Base-by-base conservation (phyloP, 2,113 vertebrate genomes). In the Callorhinus ursinus region DNA sequence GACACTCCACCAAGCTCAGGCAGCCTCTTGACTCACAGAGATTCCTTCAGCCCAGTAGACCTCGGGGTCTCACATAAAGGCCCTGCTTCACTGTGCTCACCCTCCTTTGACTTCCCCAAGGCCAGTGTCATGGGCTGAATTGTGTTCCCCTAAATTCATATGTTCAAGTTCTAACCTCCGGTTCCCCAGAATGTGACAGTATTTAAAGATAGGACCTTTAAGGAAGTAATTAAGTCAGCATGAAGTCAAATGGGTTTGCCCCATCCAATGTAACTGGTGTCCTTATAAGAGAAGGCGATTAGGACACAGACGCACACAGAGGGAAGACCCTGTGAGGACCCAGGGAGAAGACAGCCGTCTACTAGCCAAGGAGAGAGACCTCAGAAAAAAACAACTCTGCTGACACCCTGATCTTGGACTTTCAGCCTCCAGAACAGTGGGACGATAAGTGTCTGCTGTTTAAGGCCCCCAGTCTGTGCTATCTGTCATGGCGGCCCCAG, bases 11-110 rank as follows among this genome's bases (percentile, higher is more conserved):
- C 26, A 19, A 36, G 3, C 59, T 92, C 49, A 76, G 63, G 63
- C 22, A 12, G 28, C 57, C 16, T 8, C 33, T 21, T 9, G 1
- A 5, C 22, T n/a, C 31, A 36, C 0, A 0, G 65, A n/a, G 33
- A 14, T 31, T 16, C 31, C 42, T 21, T 49, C 31, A 31, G 28
- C 5, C 55, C 74, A 71, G n/a, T 0, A 11, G 67, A 49, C n/a
- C 42, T 69, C 5, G 2, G 22, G 15, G 39, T 69, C 67, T 77
- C 49, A 28, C 19, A 4, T 10, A 12, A 49, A 42, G n/a, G 28
- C 46, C 51, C 14, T 46, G 33, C 61, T 89, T 79, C 61, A 55
- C 5, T 0, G 1, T 31, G 21, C n/a, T 83, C 18, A 19, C 5
- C 77, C 59, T 96, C 26, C 26, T 2, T 5, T n/a, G 65, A 28